Base-by-base conservation (phyloP, 2,888 invertebrate genomes). In the Luperina nickerlii region DNA sequence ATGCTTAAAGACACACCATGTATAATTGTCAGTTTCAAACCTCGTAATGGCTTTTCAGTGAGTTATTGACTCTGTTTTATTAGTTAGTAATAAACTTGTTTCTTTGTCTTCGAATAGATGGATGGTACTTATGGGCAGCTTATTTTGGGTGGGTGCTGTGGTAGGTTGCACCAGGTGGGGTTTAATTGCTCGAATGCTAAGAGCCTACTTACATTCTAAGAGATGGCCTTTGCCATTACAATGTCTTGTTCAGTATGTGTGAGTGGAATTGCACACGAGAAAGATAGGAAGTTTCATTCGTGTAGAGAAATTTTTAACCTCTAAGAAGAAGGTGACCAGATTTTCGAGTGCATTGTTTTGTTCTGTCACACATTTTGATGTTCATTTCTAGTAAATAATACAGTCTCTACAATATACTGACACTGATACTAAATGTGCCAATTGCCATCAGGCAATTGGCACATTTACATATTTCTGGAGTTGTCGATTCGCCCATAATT, bases 11-110 rank as follows among this genome's bases (percentile, higher is more conserved):
- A 93, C 92, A 90, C 93, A 91, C 92, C 90, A 89, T 92, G 90
- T 92, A 94, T 95, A 94, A 95, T 94, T 94, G 94, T 94, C 94
- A 91, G 93, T 90, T 93, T 94, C 93, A 94, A 95, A 92, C 93
- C 93, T 92, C 91, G 89, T 93, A 92, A 95, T 90, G 92, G 92
- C 87, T 89, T 89, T 91, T 73, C 90, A 90, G 89, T 94, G 92
- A 94, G 90, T 93, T 93, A 94, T 92, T 90, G 90, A 89, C 90
- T 86, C 81, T 91, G 92, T 91, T 92, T 93, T 93, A 93, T 92
- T 92, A 85, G 88, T 87, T 77, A 84, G 87, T 83, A 83, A 90
- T 89, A 89, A 89, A 90, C 66, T 83, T 85, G 80, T 78, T 71
- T 76, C 88, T 79, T 83, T 88, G 90, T 87, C 85, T 87, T 84